Evolutionary conservation across 92 coral and sea anemone species (phyloP).

Genomic region (Phenganax marumi): DNA sequence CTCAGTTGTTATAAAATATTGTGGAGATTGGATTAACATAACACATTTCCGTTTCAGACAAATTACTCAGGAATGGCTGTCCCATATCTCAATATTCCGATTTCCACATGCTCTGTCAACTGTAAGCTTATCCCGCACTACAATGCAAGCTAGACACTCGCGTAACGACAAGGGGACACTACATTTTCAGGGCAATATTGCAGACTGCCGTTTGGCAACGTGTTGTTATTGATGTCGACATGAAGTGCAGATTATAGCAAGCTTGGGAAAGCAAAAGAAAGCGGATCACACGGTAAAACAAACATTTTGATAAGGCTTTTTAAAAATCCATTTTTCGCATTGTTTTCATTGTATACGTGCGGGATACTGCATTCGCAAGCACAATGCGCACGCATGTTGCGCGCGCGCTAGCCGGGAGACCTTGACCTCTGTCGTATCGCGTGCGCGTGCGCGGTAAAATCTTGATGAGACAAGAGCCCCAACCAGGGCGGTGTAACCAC

Average conservation of each 20-base stretch:
- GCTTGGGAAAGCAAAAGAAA: background rate
- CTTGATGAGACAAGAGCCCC: background rate
- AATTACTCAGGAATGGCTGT: conserved; percentile 24
- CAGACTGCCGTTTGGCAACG: background rate
- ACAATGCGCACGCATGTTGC: background rate
- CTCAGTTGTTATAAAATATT: conserved; percentile 10
- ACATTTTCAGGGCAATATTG: conserved; percentile 10
- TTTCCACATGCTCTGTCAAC: conserved; percentile 5
- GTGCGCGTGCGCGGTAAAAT: background rate
- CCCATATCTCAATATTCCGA: background rate
- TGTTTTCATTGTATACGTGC: conserved; percentile 20
- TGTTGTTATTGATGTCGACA: conserved; percentile 17
- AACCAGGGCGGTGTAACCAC: conserved; percentile 26
- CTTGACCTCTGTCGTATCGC: conserved; percentile 27
- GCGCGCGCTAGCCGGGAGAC: conserved; percentile 23
- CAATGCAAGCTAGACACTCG: background rate
- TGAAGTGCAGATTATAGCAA: background rate
- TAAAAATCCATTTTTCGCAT: conserved; percentile 28
- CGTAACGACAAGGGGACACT: background rate
- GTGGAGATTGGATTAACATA: conserved; percentile 15
- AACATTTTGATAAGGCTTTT: conserved; percentile 12
- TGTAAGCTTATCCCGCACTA: conserved; percentile 4
- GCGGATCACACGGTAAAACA: conserved; percentile 1
- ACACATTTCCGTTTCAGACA: conserved; percentile 37
- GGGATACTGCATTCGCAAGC: conserved; percentile 1